These are phyloP conservation scores for Saguinus imperator DNA, from an alignment of 2,113 vertebrate genomes.

Conservation along the genomic window DNA sequence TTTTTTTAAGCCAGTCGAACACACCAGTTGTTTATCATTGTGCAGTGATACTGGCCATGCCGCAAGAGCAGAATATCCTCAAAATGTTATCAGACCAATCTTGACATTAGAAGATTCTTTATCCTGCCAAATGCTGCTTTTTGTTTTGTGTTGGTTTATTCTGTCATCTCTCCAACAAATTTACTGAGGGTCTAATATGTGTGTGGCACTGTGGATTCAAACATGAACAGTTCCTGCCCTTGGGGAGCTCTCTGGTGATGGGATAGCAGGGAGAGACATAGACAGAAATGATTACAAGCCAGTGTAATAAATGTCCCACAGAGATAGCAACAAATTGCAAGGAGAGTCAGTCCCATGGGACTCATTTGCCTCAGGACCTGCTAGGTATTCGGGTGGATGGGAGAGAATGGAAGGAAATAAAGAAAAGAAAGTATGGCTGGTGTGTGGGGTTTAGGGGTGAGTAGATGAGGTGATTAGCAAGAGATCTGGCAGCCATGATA, in stretches of 20 bases:
- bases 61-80: not conserved
- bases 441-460: not conserved
- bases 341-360: not conserved
- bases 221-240: not conserved
- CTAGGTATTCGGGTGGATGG: not conserved
- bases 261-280: not conserved
- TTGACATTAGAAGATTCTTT: slow-evolving; percentile 24
- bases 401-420: not conserved
- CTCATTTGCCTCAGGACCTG: not conserved
- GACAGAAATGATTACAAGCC: fast-evolving
- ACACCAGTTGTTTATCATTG: not conserved
- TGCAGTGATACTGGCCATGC: not conserved
- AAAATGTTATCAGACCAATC: slow-evolving; percentile 17
- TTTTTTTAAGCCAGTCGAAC: slow-evolving; percentile 20
- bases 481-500: not conserved
- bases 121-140: slow-evolving; percentile 31
- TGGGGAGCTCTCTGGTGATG: not conserved
- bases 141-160: not conserved
- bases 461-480: not conserved
- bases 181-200: not conserved
- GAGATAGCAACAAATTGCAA: fast-evolving
- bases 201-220: too few relatives aligned
- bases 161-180: not conserved
- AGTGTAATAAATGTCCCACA: too few relatives aligned
- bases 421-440: not conserved